Base-by-base conservation (phyloP, 2,797 vertebrate species). In the Alectoris magna region DNA sequence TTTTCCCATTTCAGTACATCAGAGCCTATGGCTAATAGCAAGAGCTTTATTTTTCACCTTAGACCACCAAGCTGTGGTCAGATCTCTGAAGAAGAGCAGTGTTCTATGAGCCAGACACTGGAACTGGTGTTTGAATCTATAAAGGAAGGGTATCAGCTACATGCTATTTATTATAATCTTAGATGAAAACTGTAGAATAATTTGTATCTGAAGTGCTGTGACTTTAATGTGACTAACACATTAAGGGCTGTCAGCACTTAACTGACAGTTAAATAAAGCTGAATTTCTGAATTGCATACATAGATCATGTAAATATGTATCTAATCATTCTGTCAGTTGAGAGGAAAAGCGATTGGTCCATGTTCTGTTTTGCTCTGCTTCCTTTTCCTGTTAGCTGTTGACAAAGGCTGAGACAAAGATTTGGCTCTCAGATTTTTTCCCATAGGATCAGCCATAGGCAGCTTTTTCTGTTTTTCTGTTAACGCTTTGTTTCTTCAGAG, bases 401-500 rank as follows among this genome's bases (percentile, higher is more conserved):
- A 3, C 39, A 62, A 88, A 62, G 74, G 26, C 44, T 21, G 6
- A 71, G 64, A 6, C 44, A 70, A 51, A 41, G 64, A 43, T 83
- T 27, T 76, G 41, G n/a, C 9, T 0, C 0, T 0, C 21, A 29
- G 34, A 4, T 4, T 63, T 93, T 85, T 39, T 44, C 56, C 70
- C 21, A 3, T 4, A 17, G 58, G 51, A 68, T 82, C 29, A 49
- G 17, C 3, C 5, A 29, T 71, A n/a, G 34, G n/a, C 31, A 60
- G 12, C 29, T 14, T 74, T 81, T 74, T 56, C 22, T 36, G 41
- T 80, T n/a, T 56, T 88, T 88, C 29, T 39, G 0, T 87, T 73
- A 68, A 38, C 22, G 19, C n/a, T 60, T 66, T 43, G 16, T 79
- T 13, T 4, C 68, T 90, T 76, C 31, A 62, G 72, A 78, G 26